A percentile compares a stretch with the other conserved stretches of the same genome.
These are phyloP conservation scores for Drosophila tripunctata DNA, from an alignment of 2,888 invertebrate species.

Conservation along the genomic window DNA sequence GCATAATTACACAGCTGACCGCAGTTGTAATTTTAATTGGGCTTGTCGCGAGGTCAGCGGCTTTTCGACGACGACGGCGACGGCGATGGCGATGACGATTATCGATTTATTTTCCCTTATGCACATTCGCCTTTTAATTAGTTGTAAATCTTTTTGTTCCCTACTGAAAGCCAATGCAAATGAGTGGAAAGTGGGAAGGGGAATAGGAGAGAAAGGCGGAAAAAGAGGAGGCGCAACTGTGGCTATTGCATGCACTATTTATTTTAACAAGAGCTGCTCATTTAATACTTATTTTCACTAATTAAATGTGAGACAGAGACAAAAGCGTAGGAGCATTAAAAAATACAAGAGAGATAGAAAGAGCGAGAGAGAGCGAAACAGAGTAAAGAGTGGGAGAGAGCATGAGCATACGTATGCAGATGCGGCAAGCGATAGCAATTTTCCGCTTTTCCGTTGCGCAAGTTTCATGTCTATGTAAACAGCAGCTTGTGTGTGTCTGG, in stretches of 20 bases:
- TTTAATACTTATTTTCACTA: slow-evolving; percentile 80
- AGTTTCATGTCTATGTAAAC: slow-evolving; percentile 79
- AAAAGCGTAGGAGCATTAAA: neutral
- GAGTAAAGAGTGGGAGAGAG: slow-evolving; percentile 4
- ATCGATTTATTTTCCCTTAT: slow-evolving; percentile 50
- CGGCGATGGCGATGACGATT: too few relatives aligned
- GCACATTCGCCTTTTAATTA: slow-evolving; percentile 66
- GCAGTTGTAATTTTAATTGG: slow-evolving; percentile 78
- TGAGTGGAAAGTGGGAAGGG: neutral
- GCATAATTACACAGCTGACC: slow-evolving; percentile 78
- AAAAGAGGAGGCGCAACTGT: slow-evolving; percentile 7
- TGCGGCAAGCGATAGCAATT: slow-evolving; percentile 55
- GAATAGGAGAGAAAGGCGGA: neutral
- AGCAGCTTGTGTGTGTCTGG: slow-evolving; percentile 71
- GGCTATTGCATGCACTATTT: slow-evolving; percentile 76
- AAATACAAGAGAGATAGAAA: neutral
- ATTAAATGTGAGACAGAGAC: slow-evolving; percentile 66
- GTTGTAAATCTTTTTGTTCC: slow-evolving; percentile 64
- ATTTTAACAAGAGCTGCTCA: slow-evolving; percentile 79
- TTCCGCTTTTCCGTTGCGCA: slow-evolving; percentile 65
- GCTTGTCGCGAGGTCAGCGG: slow-evolving; percentile 67
- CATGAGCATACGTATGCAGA: slow-evolving; percentile 23
- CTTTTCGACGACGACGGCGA: slow-evolving; percentile 34
- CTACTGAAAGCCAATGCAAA: slow-evolving; percentile 38
- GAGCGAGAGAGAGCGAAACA: neutral